Conservation (phyloP, 2,797 vertebrate species). For the Acanthurus lineatus region DNA sequence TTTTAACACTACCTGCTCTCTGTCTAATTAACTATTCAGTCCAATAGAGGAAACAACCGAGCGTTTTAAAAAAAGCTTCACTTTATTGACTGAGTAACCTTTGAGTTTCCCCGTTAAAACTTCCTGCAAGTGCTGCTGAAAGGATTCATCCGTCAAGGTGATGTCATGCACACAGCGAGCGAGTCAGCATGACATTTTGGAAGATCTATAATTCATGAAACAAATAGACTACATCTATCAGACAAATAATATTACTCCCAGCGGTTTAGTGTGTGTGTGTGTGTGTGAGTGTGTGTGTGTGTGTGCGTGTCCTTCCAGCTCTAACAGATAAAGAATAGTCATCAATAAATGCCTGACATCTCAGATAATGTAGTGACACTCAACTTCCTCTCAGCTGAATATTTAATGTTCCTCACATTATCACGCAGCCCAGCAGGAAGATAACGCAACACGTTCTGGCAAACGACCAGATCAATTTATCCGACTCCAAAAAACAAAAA, state of each 20-base stretch:
- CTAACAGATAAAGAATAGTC: constrained; percentile 62
- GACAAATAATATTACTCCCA: constrained; percentile 82
- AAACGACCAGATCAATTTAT: constrained; percentile 60
- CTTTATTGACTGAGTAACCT: constrained; percentile 90
- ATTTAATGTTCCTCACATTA: constrained; percentile 78
- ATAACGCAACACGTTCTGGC: constrained; percentile 55
- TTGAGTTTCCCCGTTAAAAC: constrained; percentile 78
- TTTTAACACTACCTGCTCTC: not conserved
- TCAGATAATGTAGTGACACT: constrained; percentile 85
- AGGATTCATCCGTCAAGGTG: constrained; percentile 68
- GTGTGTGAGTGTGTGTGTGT: constrained; percentile 36
- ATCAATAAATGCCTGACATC: constrained; percentile 77
- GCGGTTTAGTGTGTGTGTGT: constrained; percentile 37
- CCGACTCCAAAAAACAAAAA: not conserved
- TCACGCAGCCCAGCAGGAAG: constrained; percentile 56
- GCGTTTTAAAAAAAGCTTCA: constrained; percentile 87
- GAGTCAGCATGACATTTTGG: constrained; percentile 60
- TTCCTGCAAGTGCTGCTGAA: constrained; percentile 59
- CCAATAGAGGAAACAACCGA: constrained; percentile 84
- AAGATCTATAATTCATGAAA: constrained; percentile 94
- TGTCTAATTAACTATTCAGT: constrained; percentile 68
- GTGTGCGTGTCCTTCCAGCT: constrained; percentile 41
- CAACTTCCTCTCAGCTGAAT: constrained; percentile 76
- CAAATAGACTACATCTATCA: constrained; percentile 87
- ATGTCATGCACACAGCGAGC: constrained; percentile 66